phyloP scores from a whole-genome alignment of 2,888 invertebrate species.

The Idaea aversata region DNA sequence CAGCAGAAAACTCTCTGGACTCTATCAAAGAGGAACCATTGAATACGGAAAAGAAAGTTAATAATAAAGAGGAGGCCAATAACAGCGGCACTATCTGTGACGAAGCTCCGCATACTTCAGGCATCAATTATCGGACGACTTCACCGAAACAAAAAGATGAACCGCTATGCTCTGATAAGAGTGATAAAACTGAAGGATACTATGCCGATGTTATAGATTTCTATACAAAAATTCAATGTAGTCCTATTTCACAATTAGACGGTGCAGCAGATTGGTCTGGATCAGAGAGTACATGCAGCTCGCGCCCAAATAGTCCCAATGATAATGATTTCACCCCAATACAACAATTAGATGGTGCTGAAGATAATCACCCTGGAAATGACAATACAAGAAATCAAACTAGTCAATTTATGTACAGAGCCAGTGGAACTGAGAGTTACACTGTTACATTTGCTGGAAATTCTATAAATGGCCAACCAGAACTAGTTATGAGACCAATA shows the following conservation, averaged over 20 bases:
- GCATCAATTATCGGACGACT: constrained; percentile 63
- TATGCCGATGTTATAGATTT: constrained; percentile 76
- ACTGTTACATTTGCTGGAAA: constrained; percentile 77
- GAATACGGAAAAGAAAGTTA: constrained; percentile 53
- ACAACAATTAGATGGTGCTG: constrained; percentile 85
- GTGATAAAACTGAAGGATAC: constrained; percentile 67
- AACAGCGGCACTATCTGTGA: constrained; percentile 52
- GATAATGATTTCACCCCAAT: constrained; percentile 71
- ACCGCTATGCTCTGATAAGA: constrained; percentile 44
- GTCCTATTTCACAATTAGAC: constrained; percentile 84
- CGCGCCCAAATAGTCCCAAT: constrained; percentile 67
- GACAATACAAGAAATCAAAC: constrained; percentile 63
- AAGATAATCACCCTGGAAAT: constrained; percentile 76
- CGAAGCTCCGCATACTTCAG: constrained; percentile 69
- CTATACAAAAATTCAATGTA: constrained; percentile 77
- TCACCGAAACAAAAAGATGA: constrained; percentile 70
- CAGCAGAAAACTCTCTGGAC: constrained; percentile 57
- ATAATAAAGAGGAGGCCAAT: constrained; percentile 48
- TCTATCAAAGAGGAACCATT: constrained; percentile 59
- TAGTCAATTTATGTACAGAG: constrained; percentile 70
- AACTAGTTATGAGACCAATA: constrained; percentile 68
- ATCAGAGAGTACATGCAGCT: constrained; percentile 73
- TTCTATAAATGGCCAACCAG: constrained; percentile 73
- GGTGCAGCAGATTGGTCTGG: constrained; percentile 85
- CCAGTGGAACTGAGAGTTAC: constrained; percentile 73